Percentiles rank a stretch among this genome's conserved stretches.
Conservation (phyloP, 2,797 vertebrate species). For the Ctenosaura bakeri region DNA sequence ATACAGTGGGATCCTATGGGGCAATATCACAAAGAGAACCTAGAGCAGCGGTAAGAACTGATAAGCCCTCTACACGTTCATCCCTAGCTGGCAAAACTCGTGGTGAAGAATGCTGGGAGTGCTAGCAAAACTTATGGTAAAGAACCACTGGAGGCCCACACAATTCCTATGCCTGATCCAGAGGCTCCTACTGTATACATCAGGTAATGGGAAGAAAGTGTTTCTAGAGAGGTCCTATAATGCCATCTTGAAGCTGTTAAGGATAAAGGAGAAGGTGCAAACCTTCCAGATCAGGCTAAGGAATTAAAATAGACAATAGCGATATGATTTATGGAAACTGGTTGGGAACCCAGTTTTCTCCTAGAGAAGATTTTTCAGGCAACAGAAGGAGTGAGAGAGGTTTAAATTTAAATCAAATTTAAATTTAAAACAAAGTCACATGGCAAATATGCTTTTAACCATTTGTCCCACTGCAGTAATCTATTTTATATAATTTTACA, state of each 20-base stretch:
- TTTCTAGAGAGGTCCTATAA: neutral
- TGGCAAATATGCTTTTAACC: neutral
- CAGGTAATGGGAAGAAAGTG: neutral
- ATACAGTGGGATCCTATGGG: neutral
- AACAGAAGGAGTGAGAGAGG: neutral
- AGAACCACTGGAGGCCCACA: neutral
- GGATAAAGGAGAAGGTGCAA: neutral
- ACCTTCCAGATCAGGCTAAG: neutral
- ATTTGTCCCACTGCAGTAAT: neutral
- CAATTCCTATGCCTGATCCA: neutral
- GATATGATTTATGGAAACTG: neutral
- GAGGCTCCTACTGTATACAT: rapidly evolving
- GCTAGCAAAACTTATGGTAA: neutral
- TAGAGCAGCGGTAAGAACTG: no score
- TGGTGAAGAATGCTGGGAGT: neutral
- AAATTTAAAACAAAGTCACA: neutral
- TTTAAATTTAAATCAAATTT: neutral
- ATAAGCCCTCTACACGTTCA: no score
- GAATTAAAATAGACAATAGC: neutral
- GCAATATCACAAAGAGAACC: neutral
- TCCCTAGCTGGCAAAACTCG: no score
- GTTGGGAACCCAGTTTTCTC: neutral
- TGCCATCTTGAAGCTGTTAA: neutral
- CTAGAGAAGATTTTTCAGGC: neutral
- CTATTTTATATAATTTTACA: neutral